phyloP scores from a whole-genome alignment of 2,113 vertebrate species.

The Lampris megalopsis region DNA sequence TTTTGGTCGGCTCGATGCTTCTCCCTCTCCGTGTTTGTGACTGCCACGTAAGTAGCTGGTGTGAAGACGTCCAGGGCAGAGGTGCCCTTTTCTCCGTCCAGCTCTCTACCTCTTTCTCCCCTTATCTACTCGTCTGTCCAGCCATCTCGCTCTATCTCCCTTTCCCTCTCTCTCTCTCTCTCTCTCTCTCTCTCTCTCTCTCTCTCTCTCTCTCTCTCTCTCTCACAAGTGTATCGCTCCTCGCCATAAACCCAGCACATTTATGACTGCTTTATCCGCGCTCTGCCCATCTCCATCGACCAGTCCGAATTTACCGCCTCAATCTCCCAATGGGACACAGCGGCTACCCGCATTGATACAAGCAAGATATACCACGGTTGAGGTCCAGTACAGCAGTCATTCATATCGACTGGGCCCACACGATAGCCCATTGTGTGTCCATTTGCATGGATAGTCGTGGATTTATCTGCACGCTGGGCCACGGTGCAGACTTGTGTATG shows the following conservation, averaged over 20 bases:
- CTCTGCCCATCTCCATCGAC: constrained; percentile 39
- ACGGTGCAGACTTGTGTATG: constrained; percentile 70
- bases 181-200: constrained; percentile 11
- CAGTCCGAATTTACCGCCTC: constrained; percentile 51
- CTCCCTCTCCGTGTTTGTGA: background rate
- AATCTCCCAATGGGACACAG: constrained; percentile 25
- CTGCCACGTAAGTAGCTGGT: no score
- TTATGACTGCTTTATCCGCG: constrained; percentile 50
- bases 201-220: constrained; percentile 3
- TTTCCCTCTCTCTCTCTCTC: constrained; percentile 10
- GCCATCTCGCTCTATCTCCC: background rate
- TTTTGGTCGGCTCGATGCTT: constrained; percentile 26
- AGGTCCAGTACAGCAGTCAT: constrained; percentile 43
- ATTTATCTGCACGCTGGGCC: constrained; percentile 73
- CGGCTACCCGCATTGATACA: constrained; percentile 39
- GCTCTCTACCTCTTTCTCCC: constrained; percentile 12
- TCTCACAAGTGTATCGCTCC: constrained; percentile 2
- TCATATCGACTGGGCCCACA: constrained; percentile 58
- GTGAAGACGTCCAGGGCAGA: no score
- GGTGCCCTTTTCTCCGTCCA: constrained; percentile 6
- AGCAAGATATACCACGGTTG: constrained; percentile 32
- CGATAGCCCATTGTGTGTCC: constrained; percentile 68
- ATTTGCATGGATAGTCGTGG: constrained; percentile 74
- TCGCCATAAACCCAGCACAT: constrained; percentile 23
- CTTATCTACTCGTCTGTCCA: no score